Evolutionary conservation across 2,888 invertebrate species (phyloP), one percentile per base, ranked within the genome.

Genomic region (Xestia sexstrigata): DNA sequence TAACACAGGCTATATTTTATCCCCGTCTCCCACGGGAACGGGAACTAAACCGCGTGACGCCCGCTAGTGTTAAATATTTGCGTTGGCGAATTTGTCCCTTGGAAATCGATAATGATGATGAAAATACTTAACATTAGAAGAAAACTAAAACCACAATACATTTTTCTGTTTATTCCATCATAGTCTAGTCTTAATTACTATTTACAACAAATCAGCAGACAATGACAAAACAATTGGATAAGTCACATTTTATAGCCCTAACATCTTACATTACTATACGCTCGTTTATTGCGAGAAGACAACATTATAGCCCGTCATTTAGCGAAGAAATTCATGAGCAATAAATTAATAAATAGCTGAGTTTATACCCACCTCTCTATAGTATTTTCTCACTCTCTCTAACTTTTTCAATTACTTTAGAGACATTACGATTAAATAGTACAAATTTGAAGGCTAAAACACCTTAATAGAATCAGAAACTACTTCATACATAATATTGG

Each of bases 141-240:
- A 63, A 69, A 74, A 84, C 80, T 76, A 76, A 87, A 76, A 83
- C 81, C 42, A 74, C 74, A 76, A 35, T 79, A 63, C 55, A 78
- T 71, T 85, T 79, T 83, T 78, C 70, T 55, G 79, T 83, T 82
- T 79, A 84, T 80, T 87, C 71, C 83, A 79, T 81, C 75, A 80
- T 83, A 81, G 47, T 78, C 76, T 85, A 85, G 65, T 49, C 81
- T 84, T 84, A 85, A 87, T 82, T 82, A 79, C 68, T 91, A 91
- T 92, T 90, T 92, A 92, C 92, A 92, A 89, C 81, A 78, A 82
- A 88, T 80, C 84, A 67, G 70, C 78, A 78, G 74, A 84, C 26
- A 78, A 84, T 86, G 82, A 82, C 74, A 83, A 87, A 88, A 81
- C 79, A 88, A 86, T 82, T 84, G 77, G 80, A 76, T 79, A 85